These are phyloP conservation scores for Adelosebastes latens DNA, from an alignment of 2,797 vertebrate species.

Conservation along the genomic window DNA sequence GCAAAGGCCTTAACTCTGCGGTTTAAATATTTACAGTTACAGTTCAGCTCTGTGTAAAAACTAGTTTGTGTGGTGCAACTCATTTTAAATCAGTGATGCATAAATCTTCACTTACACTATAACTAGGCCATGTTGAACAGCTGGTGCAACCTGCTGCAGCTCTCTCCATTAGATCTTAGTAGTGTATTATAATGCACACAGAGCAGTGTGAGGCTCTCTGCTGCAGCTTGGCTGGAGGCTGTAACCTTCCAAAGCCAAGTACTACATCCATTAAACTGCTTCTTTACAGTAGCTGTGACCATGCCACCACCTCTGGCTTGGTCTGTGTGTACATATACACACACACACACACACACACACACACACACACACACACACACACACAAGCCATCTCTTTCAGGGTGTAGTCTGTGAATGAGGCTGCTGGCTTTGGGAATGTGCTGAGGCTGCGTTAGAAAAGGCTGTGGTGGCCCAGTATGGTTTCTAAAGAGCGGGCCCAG, in stretches of 20 bases:
- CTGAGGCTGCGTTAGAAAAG: constrained; percentile 68
- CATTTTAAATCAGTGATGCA: not conserved
- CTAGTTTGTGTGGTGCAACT: not conserved
- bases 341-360: constrained; percentile 36
- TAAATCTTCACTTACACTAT: not conserved
- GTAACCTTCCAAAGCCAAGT: not conserved
- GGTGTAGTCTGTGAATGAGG: constrained; percentile 70
- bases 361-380: constrained; percentile 32
- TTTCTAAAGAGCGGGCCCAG: constrained; percentile 60
- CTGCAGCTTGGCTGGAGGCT: not conserved
- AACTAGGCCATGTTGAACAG: not conserved
- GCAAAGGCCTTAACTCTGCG: not conserved
- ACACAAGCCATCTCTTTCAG: constrained; percentile 63
- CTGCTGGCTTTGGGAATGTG: constrained; percentile 73
- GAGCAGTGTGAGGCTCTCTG: not conserved
- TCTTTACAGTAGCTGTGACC: constrained; percentile 36
- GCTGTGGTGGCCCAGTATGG: constrained; percentile 60
- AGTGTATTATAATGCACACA: not conserved
- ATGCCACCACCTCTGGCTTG: constrained; percentile 36
- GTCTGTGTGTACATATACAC: constrained; percentile 4
- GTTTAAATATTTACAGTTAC: not conserved
- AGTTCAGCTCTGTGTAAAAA: not conserved
- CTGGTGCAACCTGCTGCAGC: not conserved
- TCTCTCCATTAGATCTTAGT: not conserved
- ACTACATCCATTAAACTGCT: constrained; percentile 12